Evolutionary conservation across 2,797 vertebrate species (phyloP).

Genomic region (Sylvia borin): DNA sequence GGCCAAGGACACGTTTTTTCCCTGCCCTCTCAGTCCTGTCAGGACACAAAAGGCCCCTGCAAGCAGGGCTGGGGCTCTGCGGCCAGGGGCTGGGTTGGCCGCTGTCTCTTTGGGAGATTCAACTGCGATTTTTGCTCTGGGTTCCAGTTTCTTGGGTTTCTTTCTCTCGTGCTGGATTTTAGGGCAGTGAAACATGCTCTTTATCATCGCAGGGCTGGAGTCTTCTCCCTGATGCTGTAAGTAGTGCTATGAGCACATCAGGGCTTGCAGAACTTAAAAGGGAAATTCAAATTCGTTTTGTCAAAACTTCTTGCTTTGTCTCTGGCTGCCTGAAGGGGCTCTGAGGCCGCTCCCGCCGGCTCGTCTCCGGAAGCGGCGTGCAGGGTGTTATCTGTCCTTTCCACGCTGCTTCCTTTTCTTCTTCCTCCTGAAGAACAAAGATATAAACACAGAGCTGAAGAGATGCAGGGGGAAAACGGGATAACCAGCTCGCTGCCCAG

Average conservation of each 20-base stretch:
- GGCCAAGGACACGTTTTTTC: neutral
- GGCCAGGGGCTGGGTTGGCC: neutral
- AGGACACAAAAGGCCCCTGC: neutral
- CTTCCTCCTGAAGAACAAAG: constrained; percentile 22
- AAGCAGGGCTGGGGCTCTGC: neutral
- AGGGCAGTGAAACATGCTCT: neutral
- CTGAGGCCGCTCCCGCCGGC: fast-evolving
- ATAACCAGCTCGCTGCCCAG: neutral
- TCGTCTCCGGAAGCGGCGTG: neutral
- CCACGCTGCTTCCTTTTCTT: constrained; percentile 29
- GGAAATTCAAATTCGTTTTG: neutral
- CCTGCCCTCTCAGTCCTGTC: neutral
- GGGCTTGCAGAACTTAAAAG: neutral
- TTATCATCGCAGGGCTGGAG: neutral
- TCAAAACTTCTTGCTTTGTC: neutral
- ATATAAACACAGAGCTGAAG: neutral
- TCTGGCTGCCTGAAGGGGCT: neutral
- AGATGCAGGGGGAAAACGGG: neutral
- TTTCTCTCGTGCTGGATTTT: neutral
- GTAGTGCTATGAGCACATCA: fast-evolving
- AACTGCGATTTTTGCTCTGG: neutral
- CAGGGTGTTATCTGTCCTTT: constrained; percentile 42
- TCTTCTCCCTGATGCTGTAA: neutral
- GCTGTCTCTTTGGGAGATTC: neutral
- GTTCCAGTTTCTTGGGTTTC: neutral